A percentile compares a stretch with the other conserved stretches of the same genome.
Conservation (phyloP, 2,113 vertebrate genomes). For the human region GRCh38 chr6:88804001-88804500, state of each 20-base stretch:
- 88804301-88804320: background rate
- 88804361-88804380: background rate
- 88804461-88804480: background rate
- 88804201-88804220: background rate
- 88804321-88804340: background rate
- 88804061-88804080: background rate
- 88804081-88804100: background rate
- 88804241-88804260: slow-evolving; percentile 3
- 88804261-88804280: background rate
- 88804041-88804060: background rate
- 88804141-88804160: slow-evolving; percentile 15
- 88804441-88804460: background rate
- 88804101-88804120: background rate
- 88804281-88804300: background rate
- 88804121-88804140: background rate
- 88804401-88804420: too few relatives aligned
- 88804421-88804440: background rate
- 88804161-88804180: background rate
- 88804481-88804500: background rate
- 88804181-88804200: background rate
- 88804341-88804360: background rate
- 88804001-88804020: background rate
- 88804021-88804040: background rate
- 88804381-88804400: background rate
- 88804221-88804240: background rate